A percentile compares a stretch with the other conserved stretches of the same genome.
Conservation (phyloP, 23 tunicate species). For the Halocynthia roretzi region DNA sequence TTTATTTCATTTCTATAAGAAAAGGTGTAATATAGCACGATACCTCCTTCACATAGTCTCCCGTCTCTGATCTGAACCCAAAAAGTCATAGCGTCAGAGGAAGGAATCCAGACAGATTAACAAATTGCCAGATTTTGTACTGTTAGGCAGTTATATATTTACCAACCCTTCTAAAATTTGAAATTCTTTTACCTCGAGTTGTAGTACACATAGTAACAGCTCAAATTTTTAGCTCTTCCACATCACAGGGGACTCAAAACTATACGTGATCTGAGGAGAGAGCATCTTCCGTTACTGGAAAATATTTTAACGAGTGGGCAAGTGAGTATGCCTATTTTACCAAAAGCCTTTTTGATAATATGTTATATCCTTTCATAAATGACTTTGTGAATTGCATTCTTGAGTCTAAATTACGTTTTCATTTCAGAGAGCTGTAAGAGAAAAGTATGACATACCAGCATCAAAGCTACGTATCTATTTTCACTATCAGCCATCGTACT, state of each 20-base stretch:
- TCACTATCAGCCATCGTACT: conserved; percentile 95
- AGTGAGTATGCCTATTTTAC: background rate
- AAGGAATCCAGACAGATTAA: no score
- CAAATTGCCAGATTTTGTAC: no score
- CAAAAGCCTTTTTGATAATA: background rate
- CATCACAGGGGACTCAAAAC: conserved; percentile 56
- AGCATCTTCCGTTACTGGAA: conserved; percentile 67
- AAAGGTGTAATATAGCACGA: no score
- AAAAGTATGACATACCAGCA: conserved; percentile 36
- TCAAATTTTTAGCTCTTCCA: conserved; percentile 21
- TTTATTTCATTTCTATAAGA: no score
- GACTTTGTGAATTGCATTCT: background rate
- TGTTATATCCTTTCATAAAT: background rate
- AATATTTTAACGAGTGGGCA: conserved; percentile 31
- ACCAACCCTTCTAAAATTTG: no score
- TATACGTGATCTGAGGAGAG: conserved; percentile 48
- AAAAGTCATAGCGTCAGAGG: no score
- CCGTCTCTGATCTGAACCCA: no score
- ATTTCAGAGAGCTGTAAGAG: conserved; percentile 15
- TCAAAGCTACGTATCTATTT: conserved; percentile 52
- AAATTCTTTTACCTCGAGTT: no score
- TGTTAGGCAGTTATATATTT: no score
- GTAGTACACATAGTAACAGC: no score
- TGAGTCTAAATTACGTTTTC: background rate
- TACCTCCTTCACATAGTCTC: no score